Evolutionary conservation across 2,888 invertebrate genomes (phyloP).

Genomic region (Harmothoe impar): DNA sequence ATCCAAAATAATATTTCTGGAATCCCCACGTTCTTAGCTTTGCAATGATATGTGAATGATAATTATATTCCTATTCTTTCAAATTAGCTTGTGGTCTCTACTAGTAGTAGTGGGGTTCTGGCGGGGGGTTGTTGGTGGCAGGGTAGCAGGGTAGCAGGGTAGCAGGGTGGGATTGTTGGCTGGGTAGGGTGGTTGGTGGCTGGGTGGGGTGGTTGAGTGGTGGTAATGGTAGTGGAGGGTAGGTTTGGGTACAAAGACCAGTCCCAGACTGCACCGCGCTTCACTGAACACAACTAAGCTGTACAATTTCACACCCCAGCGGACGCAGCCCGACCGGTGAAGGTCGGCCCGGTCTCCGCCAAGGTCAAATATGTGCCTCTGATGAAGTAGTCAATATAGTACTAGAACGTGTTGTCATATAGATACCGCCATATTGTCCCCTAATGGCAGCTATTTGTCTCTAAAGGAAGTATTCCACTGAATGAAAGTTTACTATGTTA

Average conservation of each 20-base stretch:
- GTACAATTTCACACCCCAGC: constrained; percentile 8
- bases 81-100: too few relatives aligned
- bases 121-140: too few relatives aligned
- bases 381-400: constrained; percentile 39
- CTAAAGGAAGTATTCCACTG: too few relatives aligned
- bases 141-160: not conserved
- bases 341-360: constrained; percentile 21
- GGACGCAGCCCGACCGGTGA: not conserved
- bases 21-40: too few relatives aligned
- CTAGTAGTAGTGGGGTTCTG: too few relatives aligned
- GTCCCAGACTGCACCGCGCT: not conserved
- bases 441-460: too few relatives aligned
- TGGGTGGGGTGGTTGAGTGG: not conserved
- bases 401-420: too few relatives aligned
- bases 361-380: constrained; percentile 24
- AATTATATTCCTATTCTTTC: too few relatives aligned
- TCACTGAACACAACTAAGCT: constrained; percentile 39
- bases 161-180: not conserved
- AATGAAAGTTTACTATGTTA: too few relatives aligned
- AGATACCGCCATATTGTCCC: too few relatives aligned
- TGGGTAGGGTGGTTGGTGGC: not conserved
- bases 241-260: not conserved
- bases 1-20: too few relatives aligned
- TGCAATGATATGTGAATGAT: too few relatives aligned
- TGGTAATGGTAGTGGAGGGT: constrained; percentile 18